These are phyloP conservation scores for Tragulus kanchil DNA, from an alignment of 2,113 vertebrate genomes.

Conservation along the genomic window DNA sequence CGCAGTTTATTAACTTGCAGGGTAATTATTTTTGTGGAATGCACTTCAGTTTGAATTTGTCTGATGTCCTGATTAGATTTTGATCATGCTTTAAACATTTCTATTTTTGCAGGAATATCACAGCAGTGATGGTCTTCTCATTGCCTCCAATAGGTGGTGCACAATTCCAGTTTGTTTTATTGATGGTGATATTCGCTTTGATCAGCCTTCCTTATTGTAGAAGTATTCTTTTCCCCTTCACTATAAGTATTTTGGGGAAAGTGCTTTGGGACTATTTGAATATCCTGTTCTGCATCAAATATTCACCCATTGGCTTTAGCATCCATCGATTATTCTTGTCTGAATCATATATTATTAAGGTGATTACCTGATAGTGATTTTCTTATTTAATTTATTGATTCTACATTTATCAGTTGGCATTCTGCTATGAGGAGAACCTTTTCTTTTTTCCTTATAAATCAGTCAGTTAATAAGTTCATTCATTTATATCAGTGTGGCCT, in stretches of 20 bases:
- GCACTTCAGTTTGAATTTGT: background rate
- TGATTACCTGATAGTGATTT: background rate
- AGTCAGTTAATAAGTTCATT: background rate
- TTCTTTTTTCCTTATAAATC: background rate
- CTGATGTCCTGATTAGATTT: background rate
- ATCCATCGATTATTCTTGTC: background rate
- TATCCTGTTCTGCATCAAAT: background rate
- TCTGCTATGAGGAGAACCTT: background rate
- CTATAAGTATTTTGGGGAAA: background rate
- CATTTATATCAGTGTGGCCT: background rate
- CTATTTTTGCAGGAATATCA: background rate
- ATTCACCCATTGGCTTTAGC: background rate
- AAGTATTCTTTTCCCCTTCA: background rate
- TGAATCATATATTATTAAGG: background rate
- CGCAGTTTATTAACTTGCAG: background rate
- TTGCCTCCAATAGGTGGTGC: background rate
- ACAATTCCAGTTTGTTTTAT: slow-evolving; percentile 21
- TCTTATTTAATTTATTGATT: background rate
- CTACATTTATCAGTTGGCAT: background rate
- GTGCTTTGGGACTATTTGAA: background rate
- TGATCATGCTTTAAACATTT: background rate
- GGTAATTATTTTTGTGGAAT: background rate
- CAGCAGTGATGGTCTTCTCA: background rate
- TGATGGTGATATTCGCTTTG: background rate
- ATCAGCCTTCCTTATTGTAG: background rate